Conservation (phyloP, 2,797 vertebrate genomes). For the Sciaenops ocellatus region DNA sequence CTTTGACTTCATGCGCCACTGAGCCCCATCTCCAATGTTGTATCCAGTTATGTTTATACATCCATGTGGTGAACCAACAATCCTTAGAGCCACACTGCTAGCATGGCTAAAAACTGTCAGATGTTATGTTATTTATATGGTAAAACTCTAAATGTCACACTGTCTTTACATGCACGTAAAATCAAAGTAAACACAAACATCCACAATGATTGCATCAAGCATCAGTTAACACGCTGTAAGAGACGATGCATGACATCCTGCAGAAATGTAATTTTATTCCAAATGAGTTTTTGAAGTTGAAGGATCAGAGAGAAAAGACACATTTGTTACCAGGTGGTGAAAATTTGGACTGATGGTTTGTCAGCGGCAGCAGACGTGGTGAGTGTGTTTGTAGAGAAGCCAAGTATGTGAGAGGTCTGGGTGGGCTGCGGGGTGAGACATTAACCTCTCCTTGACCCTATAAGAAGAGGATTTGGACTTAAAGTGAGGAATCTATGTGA, state of each 20-base stretch:
- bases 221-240: background rate
- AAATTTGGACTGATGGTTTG: constrained; percentile 36
- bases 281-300: constrained; percentile 1
- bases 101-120: background rate
- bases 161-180: background rate
- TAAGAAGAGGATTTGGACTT: constrained; percentile 83
- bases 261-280: background rate
- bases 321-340: constrained; percentile 38
- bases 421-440: constrained; percentile 63
- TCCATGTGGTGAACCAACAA: background rate
- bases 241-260: too few species aligned
- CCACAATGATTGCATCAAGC: background rate
- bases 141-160: background rate
- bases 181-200: background rate
- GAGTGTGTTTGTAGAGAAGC: constrained; percentile 71
- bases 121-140: background rate
- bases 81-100: background rate
- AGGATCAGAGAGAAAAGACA: constrained; percentile 14
- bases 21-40: too few species aligned
- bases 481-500: constrained; percentile 86
- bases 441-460: constrained; percentile 84
- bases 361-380: constrained; percentile 19
- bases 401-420: constrained; percentile 82
- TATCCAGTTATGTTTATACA: too few species aligned
- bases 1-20: too few species aligned